Percentiles rank a stretch among this genome's conserved stretches.
Evolutionary conservation across 2,113 vertebrate species (phyloP).

Genomic region (Misgurnus anguillicaudatus): DNA sequence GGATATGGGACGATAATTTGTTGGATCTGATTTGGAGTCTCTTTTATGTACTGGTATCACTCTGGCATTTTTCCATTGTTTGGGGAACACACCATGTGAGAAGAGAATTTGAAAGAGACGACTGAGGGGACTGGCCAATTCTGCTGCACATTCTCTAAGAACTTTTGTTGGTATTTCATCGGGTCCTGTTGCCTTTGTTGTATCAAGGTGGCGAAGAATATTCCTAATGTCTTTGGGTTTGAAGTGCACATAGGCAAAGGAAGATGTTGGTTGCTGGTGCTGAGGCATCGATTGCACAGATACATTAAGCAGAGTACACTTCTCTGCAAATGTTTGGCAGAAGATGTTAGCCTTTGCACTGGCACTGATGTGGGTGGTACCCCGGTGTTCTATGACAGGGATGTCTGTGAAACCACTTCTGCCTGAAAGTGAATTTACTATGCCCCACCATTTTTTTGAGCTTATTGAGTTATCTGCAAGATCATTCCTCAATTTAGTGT

Average conservation of each 20-base stretch:
- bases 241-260: neutral
- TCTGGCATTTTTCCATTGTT: no score
- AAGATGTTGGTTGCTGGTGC: neutral
- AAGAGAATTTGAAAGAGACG: no score
- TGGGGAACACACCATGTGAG: no score
- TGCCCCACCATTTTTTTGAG: neutral
- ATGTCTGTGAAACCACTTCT: conserved; percentile 23
- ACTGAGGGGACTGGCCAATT: no score
- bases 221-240: neutral
- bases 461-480: no score
- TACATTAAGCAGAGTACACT: neutral
- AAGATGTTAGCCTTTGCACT: conserved; percentile 8
- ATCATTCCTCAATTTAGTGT: no score
- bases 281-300: neutral
- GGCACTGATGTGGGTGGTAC: neutral
- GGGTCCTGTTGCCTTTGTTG: neutral
- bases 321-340: conserved; percentile 22
- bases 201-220: neutral
- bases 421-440: conserved; percentile 21
- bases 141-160: no score
- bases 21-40: no score
- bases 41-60: no score
- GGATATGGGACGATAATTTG: no score
- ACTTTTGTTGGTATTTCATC: no score
- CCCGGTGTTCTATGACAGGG: conserved; percentile 5